Evolutionary conservation across 2,888 invertebrate species (phyloP).

Genomic region (Leucophenga montana): DNA sequence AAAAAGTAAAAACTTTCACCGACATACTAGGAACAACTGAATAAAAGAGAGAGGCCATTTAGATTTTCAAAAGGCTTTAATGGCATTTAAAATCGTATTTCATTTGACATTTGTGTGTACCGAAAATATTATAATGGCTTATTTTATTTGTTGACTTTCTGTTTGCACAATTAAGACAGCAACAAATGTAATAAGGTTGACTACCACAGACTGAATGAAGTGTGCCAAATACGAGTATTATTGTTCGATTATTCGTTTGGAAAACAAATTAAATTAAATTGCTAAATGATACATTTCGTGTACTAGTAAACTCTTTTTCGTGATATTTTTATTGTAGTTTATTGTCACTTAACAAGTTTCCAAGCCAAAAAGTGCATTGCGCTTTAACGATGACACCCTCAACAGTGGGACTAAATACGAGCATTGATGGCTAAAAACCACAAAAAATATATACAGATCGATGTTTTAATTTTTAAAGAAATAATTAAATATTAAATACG

Average conservation of each 20-base stretch:
- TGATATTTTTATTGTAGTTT: neutral
- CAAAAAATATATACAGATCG: too few species aligned
- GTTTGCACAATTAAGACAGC: conserved; percentile 4
- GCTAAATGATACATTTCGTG: too few species aligned
- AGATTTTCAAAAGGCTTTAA: conserved; percentile 11
- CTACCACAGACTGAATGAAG: neutral
- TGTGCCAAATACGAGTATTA: neutral
- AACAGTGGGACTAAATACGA: too few species aligned
- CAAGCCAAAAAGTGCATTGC: neutral
- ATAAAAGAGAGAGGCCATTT: neutral
- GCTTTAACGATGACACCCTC: too few species aligned
- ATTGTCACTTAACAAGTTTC: neutral
- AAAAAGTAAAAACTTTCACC: conserved; percentile 18
- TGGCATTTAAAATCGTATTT: conserved; percentile 4
- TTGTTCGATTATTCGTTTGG: too few species aligned
- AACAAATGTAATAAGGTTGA: neutral
- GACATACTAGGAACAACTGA: neutral
- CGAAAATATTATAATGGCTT: conserved; percentile 10
- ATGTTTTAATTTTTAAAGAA: too few species aligned
- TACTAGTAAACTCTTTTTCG: too few species aligned
- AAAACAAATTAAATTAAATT: too few species aligned
- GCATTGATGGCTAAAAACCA: too few species aligned
- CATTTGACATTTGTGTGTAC: neutral
- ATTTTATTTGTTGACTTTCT: conserved; percentile 16
- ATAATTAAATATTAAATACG: too few species aligned